Base-by-base conservation (phyloP, 2,797 vertebrate species). In the Takifugu ocellatus region DNA sequence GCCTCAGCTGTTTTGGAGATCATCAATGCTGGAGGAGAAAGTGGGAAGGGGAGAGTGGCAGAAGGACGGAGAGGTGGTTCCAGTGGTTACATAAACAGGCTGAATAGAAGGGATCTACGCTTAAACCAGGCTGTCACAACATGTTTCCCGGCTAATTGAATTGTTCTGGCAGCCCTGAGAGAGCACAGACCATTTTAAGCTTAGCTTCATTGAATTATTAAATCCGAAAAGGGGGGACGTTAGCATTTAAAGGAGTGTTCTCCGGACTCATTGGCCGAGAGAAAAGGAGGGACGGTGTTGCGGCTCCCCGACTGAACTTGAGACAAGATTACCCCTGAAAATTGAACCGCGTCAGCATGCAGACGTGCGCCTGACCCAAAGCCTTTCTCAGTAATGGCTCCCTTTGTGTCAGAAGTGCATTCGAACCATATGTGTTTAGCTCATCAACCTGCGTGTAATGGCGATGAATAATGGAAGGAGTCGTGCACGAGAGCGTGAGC, bases 201-300 rank as follows among this genome's bases (percentile, higher is more conserved):
- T 76, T 54, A 69, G 72, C 68, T 75, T 79, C 58, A 78, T 84
- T 84, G 66, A 81, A 84, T 85, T 81, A 83, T 86, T 85, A 75
- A 86, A 83, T 80, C 63, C 60, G 52, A 73, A 74, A 74, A 70
- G 42, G 46, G 70, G 70, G 67, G 74, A 66, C 61, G 67, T 74
- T 68, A 75, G 80, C 77, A 74, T 82, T 80, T 69, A 68, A 62
- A 54, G 55, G 53, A 74, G 75, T 74, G 61, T 50, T 70, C 54
- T 66, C 66, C 69, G 66, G 75, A 59, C 63, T 47, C 50, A 66
- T 62, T 49, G 12, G 1, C 48, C 0, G 52, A 42, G 58, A 25
- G n/a, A 10, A 33, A 10, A 36, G 43, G 46, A 69, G 50, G 56
- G 39, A 31, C 2, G 25, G 36, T 21, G 36, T 50, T 44, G 25